phyloP scores from a whole-genome alignment of 1,140 invertebrate genomes.

The Drosophila trapezifrons region DNA sequence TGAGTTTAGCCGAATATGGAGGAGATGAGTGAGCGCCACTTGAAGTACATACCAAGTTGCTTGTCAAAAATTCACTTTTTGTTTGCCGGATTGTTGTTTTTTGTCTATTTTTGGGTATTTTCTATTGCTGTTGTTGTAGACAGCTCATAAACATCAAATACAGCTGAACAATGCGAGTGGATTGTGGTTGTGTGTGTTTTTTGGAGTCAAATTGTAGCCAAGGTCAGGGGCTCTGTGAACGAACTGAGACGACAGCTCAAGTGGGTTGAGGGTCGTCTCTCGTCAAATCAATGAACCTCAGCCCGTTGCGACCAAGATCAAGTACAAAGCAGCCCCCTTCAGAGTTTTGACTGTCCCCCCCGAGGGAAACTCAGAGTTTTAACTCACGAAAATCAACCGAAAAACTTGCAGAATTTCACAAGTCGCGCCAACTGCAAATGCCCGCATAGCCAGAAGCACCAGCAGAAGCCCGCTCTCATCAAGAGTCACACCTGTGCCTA shows the following conservation, averaged over 20 bases:
- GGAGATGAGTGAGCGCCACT: slow-evolving; percentile 62
- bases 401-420: slow-evolving; percentile 76
- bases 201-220: slow-evolving; percentile 67
- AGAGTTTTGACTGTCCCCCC: slow-evolving; percentile 1
- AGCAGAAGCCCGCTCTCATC: slow-evolving; percentile 61
- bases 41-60: slow-evolving; percentile 55
- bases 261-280: slow-evolving; percentile 48
- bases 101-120: slow-evolving; percentile 55
- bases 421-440: slow-evolving; percentile 74
- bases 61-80: slow-evolving; percentile 54
- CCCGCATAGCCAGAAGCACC: slow-evolving; percentile 64
- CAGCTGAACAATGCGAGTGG: slow-evolving; percentile 57
- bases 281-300: slow-evolving; percentile 69
- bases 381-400: slow-evolving; percentile 1
- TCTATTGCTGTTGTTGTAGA: slow-evolving; percentile 10
- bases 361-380: not conserved
- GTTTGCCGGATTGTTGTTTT: slow-evolving; percentile 27
- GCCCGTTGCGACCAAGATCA: slow-evolving; percentile 50
- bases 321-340: slow-evolving; percentile 58
- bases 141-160: slow-evolving; percentile 43
- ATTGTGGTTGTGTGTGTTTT: slow-evolving; percentile 17
- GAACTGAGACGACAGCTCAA: slow-evolving; percentile 60
- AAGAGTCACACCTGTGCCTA: slow-evolving; percentile 75
- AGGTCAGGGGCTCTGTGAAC: slow-evolving; percentile 80
- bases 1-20: slow-evolving; percentile 57